Base-by-base conservation (phyloP, 2,113 vertebrate genomes). In the Tonatia bakeri region DNA sequence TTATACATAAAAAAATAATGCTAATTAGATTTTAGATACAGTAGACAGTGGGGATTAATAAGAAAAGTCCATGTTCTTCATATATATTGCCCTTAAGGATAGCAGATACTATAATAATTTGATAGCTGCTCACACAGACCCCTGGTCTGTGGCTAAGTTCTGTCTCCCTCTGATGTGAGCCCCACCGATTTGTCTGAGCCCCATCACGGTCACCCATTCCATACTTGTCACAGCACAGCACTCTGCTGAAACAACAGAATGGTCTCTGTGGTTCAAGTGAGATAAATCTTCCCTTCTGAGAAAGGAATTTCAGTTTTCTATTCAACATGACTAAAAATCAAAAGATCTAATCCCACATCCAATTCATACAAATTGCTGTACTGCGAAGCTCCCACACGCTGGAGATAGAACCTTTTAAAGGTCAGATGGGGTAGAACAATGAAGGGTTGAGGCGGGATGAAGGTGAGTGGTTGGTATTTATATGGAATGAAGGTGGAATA, bases 221-320 rank as follows among this genome's bases (percentile, higher is more conserved):
- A 26, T 22, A 61, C 33, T 38, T 95, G 76, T 96, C 93, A 97
- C 67, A 81, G 94, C 72, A 47, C 72, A 82, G 79, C 87, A 87
- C 91, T 97, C 97, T 97, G 90, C 93, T 88, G 73, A 85, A 77
- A 86, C 54, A 93, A 82, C 76, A 98, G 83, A 95, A 93, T 0
- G 64, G 50, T 95, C 91, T 72, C 87, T 94, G 81, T 73, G 67
- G 28, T 97, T 97, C 70, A 67, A 93, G 93, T 97, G 96, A 98
- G 98, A 97, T 95, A 96, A 95, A 11, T 96, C 94, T 97, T 97
- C 4, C 67, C 61, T 95, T 97, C 98, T 97, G 77, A 96, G 97
- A 90, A 76, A 97, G 22, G 10, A 87, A 98, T 98, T 98, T 98
- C 94, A 97, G 64, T 65, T 92, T 98, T 98, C 98, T 98, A 97